phyloP scores from a whole-genome alignment of 2,113 vertebrate species.

The Centropus unirufus region DNA sequence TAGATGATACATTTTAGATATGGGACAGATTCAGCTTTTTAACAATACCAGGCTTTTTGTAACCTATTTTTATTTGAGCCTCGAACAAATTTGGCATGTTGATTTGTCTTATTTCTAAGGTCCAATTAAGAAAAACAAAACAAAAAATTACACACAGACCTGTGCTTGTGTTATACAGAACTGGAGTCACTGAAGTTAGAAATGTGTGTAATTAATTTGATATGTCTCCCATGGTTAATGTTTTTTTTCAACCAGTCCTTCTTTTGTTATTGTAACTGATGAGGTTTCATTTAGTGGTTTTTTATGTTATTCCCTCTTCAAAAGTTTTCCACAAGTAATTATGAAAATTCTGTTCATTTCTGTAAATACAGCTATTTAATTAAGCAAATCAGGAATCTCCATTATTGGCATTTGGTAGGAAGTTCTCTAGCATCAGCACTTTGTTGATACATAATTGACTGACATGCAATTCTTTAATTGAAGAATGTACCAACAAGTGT shows the following conservation, averaged over 20 bases:
- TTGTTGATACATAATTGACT: background rate
- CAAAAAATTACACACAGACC: too few relatives aligned
- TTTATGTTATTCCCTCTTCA: background rate
- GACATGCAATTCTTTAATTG: background rate
- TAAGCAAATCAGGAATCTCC: background rate
- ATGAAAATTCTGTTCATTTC: background rate
- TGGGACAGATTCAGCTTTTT: background rate
- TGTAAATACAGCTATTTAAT: background rate
- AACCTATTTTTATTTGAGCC: background rate
- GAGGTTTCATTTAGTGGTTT: accelerated
- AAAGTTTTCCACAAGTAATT: background rate
- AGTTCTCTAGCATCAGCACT: background rate
- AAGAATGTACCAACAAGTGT: background rate
- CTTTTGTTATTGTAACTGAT: background rate
- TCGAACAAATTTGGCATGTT: background rate
- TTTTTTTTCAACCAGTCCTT: background rate
- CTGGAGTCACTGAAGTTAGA: background rate
- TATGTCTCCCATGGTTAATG: background rate
- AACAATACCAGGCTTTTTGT: background rate
- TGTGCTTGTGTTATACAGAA: background rate
- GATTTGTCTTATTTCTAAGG: background rate
- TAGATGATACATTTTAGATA: too few relatives aligned
- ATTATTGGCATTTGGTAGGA: background rate
- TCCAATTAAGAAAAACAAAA: background rate
- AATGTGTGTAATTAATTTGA: background rate